Evolutionary conservation across 2,797 vertebrate species (phyloP), one percentile per base, ranked within the genome.

Genomic region (Coccyzus lansbergi): DNA sequence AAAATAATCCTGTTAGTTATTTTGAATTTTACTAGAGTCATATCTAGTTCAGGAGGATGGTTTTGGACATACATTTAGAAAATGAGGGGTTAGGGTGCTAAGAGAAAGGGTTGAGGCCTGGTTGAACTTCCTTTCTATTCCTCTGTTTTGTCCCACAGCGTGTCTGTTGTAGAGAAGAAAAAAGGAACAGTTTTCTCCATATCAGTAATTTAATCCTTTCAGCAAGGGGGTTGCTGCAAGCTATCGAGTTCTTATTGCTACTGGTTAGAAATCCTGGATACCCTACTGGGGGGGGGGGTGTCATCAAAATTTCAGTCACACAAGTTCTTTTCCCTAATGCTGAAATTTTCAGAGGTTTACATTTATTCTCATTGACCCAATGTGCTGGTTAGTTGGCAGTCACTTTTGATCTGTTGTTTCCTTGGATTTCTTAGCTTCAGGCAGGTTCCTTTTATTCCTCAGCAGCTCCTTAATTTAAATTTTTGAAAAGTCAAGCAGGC

Each of bases 131-230:
- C 93, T 91, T 95, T 91, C 44, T 90, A 0, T 94, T 81, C 44
- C 28, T 82, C 46, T 87, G 53, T 87, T 90, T 92, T 84, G 76
- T 88, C 38, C 78, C 64, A 3, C 64, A 80, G 67, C 34, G 26
- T 58, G 53, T 74, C 80, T 78, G 2, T 83, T 94, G 81, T 86
- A 52, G 70, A 59, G 88, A 76, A 94, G 52, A 80, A 92, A 92
- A 96, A 94, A 91, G 63, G 63, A 76, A 29, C 15, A 53, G 56
- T 83, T 90, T 94, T 93, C 78, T 95, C 90, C 4, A 2, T 90
- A 83, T 90, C 84, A 76, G 55, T 83, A 74, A 90, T 92, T 96
- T 76, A 95, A 93, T 83, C 87, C 88, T 51, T 94, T 89, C 67
- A 80, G 48, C 55, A 70, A 83, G 64, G 67, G 31, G 22, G 8